Conservation (phyloP, 1,140 invertebrate genomes). For the Pseudachorutes palmiensis region DNA sequence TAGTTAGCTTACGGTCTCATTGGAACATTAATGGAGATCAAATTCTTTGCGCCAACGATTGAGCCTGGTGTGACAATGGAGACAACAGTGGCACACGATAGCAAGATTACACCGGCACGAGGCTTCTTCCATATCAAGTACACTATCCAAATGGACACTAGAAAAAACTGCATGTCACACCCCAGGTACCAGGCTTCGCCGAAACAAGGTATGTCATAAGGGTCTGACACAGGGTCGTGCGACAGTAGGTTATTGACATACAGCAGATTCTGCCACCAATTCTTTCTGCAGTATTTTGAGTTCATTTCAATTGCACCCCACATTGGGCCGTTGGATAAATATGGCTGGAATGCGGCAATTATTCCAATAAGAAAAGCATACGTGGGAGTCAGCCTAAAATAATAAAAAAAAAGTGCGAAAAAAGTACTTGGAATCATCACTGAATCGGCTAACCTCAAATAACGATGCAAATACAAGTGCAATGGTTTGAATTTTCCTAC, state of each 20-base stretch:
- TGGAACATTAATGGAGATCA: slow-evolving; percentile 6
- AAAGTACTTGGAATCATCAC: not conserved
- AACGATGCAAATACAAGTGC: slow-evolving; percentile 16
- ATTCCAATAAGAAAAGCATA: slow-evolving; percentile 20
- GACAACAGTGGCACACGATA: slow-evolving; percentile 23
- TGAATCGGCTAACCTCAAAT: too few species aligned
- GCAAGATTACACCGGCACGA: slow-evolving; percentile 20
- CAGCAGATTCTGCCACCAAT: slow-evolving; percentile 48
- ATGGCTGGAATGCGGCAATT: slow-evolving; percentile 55
- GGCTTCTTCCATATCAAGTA: slow-evolving; percentile 39
- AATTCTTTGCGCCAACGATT: slow-evolving; percentile 10
- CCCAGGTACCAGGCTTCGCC: slow-evolving; percentile 75
- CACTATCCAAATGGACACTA: slow-evolving; percentile 50
- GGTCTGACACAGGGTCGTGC: not conserved
- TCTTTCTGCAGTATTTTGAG: slow-evolving; percentile 51
- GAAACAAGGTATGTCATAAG: slow-evolving; percentile 50
- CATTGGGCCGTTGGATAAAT: slow-evolving; percentile 57
- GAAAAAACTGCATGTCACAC: slow-evolving; percentile 70
- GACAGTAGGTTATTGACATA: slow-evolving; percentile 25
- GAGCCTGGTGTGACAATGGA: slow-evolving; percentile 27
- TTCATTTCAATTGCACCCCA: slow-evolving; percentile 57
- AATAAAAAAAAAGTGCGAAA: not conserved
- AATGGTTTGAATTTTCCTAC: slow-evolving; percentile 9
- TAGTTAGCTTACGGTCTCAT: not conserved
- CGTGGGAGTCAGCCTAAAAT: slow-evolving; percentile 15